A percentile compares a stretch with the other conserved stretches of the same genome.
Evolutionary conservation across 2,113 vertebrate species (phyloP).

Genomic region (Hippocampus barbouri): DNA sequence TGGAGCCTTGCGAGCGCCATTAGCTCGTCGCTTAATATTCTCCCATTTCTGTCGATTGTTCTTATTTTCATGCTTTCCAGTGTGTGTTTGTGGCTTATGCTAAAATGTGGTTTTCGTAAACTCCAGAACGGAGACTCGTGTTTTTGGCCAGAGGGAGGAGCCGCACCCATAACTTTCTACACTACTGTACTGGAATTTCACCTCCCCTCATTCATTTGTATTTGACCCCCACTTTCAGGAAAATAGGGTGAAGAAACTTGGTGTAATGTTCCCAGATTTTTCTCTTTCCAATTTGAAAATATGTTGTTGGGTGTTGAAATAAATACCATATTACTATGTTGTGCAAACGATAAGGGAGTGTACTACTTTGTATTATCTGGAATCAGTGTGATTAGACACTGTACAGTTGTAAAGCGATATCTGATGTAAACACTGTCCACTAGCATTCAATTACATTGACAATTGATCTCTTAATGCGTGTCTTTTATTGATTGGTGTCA

Average conservation of each 20-base stretch:
- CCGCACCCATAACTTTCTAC: slow-evolving; percentile 50
- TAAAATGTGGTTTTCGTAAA: slow-evolving; percentile 18
- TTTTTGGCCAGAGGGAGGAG: slow-evolving; percentile 50
- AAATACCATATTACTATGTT: not conserved
- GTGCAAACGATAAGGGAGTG: not conserved
- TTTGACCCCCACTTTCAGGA: not conserved
- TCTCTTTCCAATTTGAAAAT: not conserved
- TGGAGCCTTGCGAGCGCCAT: not conserved
- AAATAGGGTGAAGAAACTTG: not conserved
- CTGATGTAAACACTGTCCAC: not conserved
- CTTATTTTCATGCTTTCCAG: not conserved
- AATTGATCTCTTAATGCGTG: not conserved
- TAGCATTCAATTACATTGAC: not conserved
- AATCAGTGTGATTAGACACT: not conserved
- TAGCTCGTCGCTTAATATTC: not conserved
- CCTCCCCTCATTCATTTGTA: slow-evolving; percentile 10
- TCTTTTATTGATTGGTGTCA: not conserved
- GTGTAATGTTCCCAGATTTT: not conserved
- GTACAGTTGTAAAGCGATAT: not conserved
- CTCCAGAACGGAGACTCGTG: slow-evolving; percentile 41
- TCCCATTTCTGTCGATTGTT: too few species aligned
- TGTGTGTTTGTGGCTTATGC: not conserved
- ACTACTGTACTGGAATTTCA: slow-evolving; percentile 10
- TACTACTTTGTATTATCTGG: not conserved
- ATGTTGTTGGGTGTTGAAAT: not conserved